Percentiles rank a stretch among this genome's conserved stretches.
Evolutionary conservation across 2,113 vertebrate genomes (phyloP).

Genomic region (Malurus melanocephalus): DNA sequence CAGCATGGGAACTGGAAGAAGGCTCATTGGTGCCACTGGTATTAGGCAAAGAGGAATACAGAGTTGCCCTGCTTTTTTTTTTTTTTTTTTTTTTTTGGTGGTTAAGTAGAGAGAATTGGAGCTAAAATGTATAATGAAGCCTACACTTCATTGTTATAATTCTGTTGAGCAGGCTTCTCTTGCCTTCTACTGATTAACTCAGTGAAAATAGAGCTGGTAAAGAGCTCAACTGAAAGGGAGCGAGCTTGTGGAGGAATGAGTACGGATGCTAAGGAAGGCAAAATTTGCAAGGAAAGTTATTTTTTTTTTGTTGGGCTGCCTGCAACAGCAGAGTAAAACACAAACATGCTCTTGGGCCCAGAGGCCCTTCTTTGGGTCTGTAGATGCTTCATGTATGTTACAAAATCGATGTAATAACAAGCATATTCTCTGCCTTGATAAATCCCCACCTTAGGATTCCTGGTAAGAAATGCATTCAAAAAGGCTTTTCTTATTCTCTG

Average conservation of each 20-base stretch:
- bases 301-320: neutral
- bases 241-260: neutral
- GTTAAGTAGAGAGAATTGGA: neutral
- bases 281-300: neutral
- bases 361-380: neutral
- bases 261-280: neutral
- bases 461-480: neutral
- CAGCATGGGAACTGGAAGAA: neutral
- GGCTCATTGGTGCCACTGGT: neutral
- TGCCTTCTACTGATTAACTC: neutral
- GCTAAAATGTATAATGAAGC: neutral
- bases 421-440: neutral
- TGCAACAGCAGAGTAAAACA: neutral
- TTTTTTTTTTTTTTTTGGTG: neutral
- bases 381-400: neutral
- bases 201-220: neutral
- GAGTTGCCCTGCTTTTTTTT: neutral
- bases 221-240: neutral
- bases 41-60: neutral
- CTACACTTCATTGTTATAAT: neutral
- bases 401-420: neutral
- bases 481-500: neutral
- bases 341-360: neutral
- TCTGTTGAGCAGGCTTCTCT: neutral
- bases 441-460: neutral